A percentile compares a stretch with the other conserved stretches of the same genome.
These are phyloP conservation scores for Mechanitis messenoides DNA, from an alignment of 2,888 invertebrate genomes.

Conservation along the genomic window DNA sequence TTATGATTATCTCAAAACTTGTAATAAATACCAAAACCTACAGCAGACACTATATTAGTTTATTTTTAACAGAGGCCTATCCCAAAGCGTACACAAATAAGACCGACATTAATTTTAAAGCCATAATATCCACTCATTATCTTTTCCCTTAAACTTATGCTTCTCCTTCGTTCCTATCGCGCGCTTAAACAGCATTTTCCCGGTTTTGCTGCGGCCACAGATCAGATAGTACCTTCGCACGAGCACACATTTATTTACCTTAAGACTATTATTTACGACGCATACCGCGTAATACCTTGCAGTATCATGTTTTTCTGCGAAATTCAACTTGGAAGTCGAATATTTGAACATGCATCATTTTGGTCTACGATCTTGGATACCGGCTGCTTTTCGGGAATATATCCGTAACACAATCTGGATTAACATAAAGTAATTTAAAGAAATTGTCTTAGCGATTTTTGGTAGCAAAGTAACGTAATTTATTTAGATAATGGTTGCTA, in stretches of 20 bases:
- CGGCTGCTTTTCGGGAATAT: constrained; percentile 51
- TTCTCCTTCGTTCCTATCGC: constrained; percentile 63
- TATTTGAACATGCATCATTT: constrained; percentile 54
- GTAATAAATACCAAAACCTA: too few species aligned
- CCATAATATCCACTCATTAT: constrained; percentile 61
- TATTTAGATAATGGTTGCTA: constrained; percentile 50
- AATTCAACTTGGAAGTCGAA: constrained; percentile 46
- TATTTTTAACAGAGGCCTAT: too few species aligned
- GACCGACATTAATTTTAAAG: constrained; percentile 18
- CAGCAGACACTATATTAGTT: too few species aligned
- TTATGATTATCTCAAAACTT: too few species aligned
- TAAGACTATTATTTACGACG: constrained; percentile 72
- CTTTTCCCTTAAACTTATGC: constrained; percentile 69
- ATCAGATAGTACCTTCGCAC: constrained; percentile 64
- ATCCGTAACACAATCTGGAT: constrained; percentile 61
- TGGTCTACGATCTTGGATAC: constrained; percentile 47
- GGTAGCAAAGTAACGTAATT: constrained; percentile 55
- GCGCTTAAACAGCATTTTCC: constrained; percentile 68
- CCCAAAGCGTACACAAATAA: constrained; percentile 10
- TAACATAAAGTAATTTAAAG: constrained; percentile 72
- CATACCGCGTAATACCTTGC: constrained; percentile 63
- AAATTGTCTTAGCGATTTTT: constrained; percentile 70
- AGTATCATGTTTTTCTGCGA: constrained; percentile 61
- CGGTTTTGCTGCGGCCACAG: constrained; percentile 52
- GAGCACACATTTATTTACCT: constrained; percentile 71